Base-by-base conservation (phyloP, 2,888 invertebrate genomes). In the Orthosia gracilis region DNA sequence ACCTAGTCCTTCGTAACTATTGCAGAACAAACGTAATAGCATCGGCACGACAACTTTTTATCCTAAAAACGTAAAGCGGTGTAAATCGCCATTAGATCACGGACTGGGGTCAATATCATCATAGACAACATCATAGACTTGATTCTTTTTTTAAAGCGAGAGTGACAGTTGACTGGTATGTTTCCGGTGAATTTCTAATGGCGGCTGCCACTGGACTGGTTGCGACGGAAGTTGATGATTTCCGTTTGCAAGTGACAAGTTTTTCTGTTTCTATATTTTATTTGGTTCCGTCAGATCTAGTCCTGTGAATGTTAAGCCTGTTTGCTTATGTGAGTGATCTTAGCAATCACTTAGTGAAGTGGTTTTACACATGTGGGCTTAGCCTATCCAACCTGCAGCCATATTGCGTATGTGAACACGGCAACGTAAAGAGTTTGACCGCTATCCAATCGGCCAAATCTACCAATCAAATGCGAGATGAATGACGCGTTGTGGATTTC, bases 21-120 rank as follows among this genome's bases (percentile, higher is more conserved):
- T 85, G 83, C 85, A 81, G 57, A 73, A 73, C 68, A 76, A 70
- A 78, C 83, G 82, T 89, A 89, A 92, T 89, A 82, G 76, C 79
- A 83, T 85, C 76, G 82, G 79, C 87, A 87, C 85, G 86, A 88
- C 80, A 21, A 84, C 67, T 89, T 89, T 89, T 82, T 79, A 75
- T 83, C 58, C 76, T 64, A 73, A 73, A 75, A 79, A 50, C 54
- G 52, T 69, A 69, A 69, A 70, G 7, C 66, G 68, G 79, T 66
- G 73, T 75, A 69, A 83, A 84, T 83, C 67, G 69, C 68, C 58
- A 67, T 78, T 72, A 79, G 83, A 88, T 87, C 88, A 88, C 87
- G 84, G 85, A 78, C 73, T 62, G 69, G 66, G 85, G 82, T 88
- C 86, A 88, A 86, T 76, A 80, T 70, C 80, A 69, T 79, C 63